phyloP scores from a whole-genome alignment of 2,888 invertebrate species.

The Abscondita cerata region DNA sequence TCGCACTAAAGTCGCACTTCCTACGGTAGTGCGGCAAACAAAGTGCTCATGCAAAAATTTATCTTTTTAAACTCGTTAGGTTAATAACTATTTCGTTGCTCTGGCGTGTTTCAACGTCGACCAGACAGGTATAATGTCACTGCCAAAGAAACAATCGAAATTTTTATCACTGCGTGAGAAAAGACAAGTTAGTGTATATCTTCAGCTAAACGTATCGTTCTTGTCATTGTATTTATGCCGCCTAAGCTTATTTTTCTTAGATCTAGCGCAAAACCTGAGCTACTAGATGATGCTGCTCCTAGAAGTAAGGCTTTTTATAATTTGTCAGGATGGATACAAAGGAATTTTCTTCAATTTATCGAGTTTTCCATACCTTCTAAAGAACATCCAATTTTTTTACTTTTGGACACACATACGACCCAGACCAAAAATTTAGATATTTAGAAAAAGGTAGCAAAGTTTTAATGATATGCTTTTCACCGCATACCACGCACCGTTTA shows the following conservation, averaged over 20 bases:
- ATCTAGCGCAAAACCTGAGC: conserved; percentile 7
- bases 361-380: conserved; percentile 38
- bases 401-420: conserved; percentile 29
- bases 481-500: conserved; percentile 38
- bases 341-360: conserved; percentile 42
- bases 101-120: conserved; percentile 39
- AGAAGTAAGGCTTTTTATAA: conserved; percentile 37
- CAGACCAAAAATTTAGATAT: conserved; percentile 18
- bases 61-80: too few species aligned
- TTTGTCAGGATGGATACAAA: conserved; percentile 47
- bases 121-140: conserved; percentile 39
- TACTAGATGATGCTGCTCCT: neutral
- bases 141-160: conserved; percentile 4
- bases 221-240: conserved; percentile 13
- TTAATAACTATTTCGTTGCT: neutral
- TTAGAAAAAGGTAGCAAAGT: neutral
- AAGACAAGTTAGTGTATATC: conserved; percentile 12
- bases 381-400: conserved; percentile 20
- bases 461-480: conserved; percentile 4
- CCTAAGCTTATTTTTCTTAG: conserved; percentile 7
- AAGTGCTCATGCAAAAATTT: too few species aligned
- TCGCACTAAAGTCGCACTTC: too few species aligned
- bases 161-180: conserved; percentile 7
- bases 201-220: conserved; percentile 15
- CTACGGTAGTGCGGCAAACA: too few species aligned